phyloP scores from a whole-genome alignment of 2,888 invertebrate genomes.

The Aethes cnicana region DNA sequence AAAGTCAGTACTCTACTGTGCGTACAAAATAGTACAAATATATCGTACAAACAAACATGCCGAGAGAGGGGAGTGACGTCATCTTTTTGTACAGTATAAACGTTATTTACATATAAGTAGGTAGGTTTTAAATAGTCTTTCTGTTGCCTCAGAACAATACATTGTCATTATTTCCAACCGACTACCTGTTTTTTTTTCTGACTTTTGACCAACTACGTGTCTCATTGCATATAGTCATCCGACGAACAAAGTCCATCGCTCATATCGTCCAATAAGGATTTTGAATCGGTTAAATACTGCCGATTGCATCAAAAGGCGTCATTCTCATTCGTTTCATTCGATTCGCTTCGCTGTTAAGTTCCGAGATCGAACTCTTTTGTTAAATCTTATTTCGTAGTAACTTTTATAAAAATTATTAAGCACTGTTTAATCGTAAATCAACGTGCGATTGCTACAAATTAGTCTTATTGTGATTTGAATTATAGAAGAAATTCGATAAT shows the following conservation, averaged over 20 bases:
- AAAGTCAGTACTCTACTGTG: too few relatives aligned
- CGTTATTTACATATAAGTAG: too few relatives aligned
- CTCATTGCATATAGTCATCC: constrained; percentile 31
- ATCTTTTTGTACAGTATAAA: too few relatives aligned
- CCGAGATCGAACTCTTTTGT: constrained; percentile 10
- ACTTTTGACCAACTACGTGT: constrained; percentile 31
- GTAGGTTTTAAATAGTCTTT: constrained; percentile 1
- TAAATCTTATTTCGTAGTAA: constrained; percentile 1
- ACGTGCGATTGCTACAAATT: constrained; percentile 5
- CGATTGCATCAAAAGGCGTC: constrained; percentile 18
- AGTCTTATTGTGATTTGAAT: constrained; percentile 3
- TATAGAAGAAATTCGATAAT: background rate
- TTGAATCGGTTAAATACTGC: constrained; percentile 22
- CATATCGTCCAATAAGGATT: constrained; percentile 23
- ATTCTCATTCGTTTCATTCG: too few relatives aligned
- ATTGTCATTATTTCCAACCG: constrained; percentile 22
- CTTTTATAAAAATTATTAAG: constrained; percentile 1
- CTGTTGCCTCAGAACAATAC: background rate
- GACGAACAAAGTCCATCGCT: constrained; percentile 35
- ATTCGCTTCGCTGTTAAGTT: constrained; percentile 19
- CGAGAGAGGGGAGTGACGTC: too few relatives aligned
- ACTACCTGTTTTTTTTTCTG: constrained; percentile 35
- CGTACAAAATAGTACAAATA: too few relatives aligned
- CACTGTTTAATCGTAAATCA: background rate
- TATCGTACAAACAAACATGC: too few relatives aligned